Evolutionary conservation across 2,797 vertebrate genomes (phyloP).

Genomic region (Tadarida brasiliensis): DNA sequence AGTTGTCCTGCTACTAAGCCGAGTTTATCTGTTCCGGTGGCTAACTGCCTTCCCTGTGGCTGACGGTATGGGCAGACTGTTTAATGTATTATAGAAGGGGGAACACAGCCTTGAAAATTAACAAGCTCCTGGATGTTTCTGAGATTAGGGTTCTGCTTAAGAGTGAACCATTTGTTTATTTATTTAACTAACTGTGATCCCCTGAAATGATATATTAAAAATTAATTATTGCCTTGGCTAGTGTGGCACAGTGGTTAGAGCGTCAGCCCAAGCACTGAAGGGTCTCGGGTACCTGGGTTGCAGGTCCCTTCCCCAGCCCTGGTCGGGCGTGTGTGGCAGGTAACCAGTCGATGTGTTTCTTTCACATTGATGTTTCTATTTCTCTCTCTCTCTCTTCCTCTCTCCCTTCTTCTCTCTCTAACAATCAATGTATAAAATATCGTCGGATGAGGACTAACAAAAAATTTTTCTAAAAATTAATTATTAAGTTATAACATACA

Average conservation of each 20-base stretch:
- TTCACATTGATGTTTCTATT: no score
- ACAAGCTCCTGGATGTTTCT: neutral
- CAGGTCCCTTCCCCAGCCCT: no score
- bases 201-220: neutral
- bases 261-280: no score
- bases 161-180: neutral
- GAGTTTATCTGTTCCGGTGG: neutral
- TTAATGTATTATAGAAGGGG: neutral
- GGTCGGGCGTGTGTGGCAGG: no score
- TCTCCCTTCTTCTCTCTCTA: no score
- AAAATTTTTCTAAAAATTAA: neutral
- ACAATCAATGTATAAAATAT: no score
- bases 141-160: neutral
- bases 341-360: no score
- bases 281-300: no score
- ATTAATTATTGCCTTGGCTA: neutral
- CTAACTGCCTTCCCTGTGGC: neutral
- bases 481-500: neutral
- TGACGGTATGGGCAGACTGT: neutral
- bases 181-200: conserved; percentile 8
- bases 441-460: no score
- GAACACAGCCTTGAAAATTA: neutral
- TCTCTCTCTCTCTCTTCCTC: no score
- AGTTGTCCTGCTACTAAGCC: neutral
- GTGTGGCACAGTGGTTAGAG: no score